Evolutionary conservation across 37 sponge, comb jelly and placozoan species (phyloP).

Genomic region (Beroe forskalii): DNA sequence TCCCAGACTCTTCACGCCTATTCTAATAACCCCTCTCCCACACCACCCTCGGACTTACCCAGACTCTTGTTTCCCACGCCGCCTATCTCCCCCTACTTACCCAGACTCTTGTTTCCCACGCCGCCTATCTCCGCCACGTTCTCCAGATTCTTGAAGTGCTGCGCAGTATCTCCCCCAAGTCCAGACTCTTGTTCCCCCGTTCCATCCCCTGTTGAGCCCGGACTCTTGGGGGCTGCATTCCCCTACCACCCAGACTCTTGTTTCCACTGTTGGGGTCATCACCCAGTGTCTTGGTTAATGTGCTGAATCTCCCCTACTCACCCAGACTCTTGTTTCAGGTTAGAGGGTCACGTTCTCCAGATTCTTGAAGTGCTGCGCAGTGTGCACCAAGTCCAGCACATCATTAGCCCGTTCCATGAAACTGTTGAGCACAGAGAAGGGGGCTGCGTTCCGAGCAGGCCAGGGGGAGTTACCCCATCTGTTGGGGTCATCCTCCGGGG

Average conservation of each 20-base stretch:
- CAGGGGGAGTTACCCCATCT: slow-evolving; percentile 69
- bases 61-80: not conserved
- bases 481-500: slow-evolving; percentile 31
- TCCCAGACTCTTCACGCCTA: too few species aligned
- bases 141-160: slow-evolving; percentile 78
- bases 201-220: too few species aligned
- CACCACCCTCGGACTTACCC: not conserved
- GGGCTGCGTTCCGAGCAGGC: slow-evolving; percentile 79
- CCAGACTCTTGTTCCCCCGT: too few species aligned
- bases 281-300: not conserved
- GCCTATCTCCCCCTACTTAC: not conserved
- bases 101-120: slow-evolving; percentile 57
- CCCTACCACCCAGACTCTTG: slow-evolving; percentile 28
- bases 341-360: slow-evolving; percentile 44
- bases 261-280: not conserved
- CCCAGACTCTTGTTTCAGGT: slow-evolving; percentile 50
- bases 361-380: slow-evolving; percentile 78
- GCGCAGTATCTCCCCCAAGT: slow-evolving; percentile 27
- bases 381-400: slow-evolving; percentile 82
- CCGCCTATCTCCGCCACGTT: slow-evolving; percentile 50
- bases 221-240: too few species aligned
- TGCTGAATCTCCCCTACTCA: not conserved
- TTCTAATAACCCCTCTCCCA: not conserved
- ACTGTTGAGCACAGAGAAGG: slow-evolving; percentile 73
- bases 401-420: slow-evolving; percentile 93